Conservation (phyloP, 2,113 vertebrate species). For the Phoxinus phoxinus region DNA sequence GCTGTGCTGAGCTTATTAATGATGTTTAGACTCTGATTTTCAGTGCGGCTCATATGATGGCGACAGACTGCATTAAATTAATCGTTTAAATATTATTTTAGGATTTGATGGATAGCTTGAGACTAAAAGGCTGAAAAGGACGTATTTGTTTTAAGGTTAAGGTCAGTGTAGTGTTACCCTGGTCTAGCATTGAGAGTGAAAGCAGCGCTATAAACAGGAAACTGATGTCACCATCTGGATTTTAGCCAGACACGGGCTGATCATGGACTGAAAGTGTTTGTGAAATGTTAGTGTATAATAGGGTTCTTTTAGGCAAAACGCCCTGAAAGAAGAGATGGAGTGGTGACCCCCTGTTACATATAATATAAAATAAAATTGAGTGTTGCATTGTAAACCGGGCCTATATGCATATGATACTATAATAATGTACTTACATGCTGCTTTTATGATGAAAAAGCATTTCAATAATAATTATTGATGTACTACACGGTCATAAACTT, state of each 20-base stretch:
- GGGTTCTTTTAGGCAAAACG: background rate
- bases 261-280: background rate
- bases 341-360: too few species aligned
- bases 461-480: background rate
- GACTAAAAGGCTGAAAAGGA: background rate
- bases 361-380: background rate
- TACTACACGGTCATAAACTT: background rate
- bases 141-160: conserved; percentile 29
- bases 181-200: conserved; percentile 25
- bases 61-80: background rate
- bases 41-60: background rate
- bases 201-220: conserved; percentile 57
- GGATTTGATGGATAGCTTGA: conserved; percentile 6
- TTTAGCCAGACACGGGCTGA: conserved; percentile 12
- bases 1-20: conserved; percentile 5
- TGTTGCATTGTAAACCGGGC: background rate
- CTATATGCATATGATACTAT: background rate
- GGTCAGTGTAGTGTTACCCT: conserved; percentile 44
- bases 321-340: background rate
- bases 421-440: background rate
- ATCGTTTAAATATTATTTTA: conserved; percentile 25
- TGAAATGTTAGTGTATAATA: background rate
- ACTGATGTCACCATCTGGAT: conserved; percentile 52
- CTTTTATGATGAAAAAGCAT: background rate
- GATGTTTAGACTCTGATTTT: background rate